Evolutionary conservation across 2,113 vertebrate genomes (phyloP).

Genomic region (Nerophis lumbriciformis): DNA sequence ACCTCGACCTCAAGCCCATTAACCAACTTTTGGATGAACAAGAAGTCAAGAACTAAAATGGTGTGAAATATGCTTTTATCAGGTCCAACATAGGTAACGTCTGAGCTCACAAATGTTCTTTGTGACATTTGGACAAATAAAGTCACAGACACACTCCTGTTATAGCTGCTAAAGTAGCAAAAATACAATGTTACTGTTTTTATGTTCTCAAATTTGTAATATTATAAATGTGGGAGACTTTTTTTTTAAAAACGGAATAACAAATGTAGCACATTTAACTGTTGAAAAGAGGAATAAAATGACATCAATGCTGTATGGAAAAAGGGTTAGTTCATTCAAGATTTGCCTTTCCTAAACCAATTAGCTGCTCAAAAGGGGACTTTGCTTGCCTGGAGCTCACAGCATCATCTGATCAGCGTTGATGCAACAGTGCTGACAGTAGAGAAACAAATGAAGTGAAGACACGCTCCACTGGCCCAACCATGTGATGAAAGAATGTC

Average conservation of each 20-base stretch:
- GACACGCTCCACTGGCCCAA: not conserved
- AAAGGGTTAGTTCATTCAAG: not conserved
- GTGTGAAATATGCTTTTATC: not conserved
- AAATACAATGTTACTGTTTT: not conserved
- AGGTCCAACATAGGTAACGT: not conserved
- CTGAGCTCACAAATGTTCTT: constrained; percentile 5
- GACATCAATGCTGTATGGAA: not conserved
- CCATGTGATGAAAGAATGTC: not conserved
- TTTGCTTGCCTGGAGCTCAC: not conserved
- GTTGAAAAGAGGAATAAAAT: not conserved
- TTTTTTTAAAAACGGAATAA: not conserved
- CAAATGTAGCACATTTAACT: not conserved
- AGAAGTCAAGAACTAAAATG: not conserved
- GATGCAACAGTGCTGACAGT: constrained; percentile 5
- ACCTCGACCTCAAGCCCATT: no score
- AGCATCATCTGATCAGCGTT: not conserved
- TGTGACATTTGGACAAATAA: not conserved
- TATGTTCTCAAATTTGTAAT: no score
- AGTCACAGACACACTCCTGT: not conserved
- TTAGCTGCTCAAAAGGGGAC: constrained; percentile 5
- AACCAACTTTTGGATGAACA: not conserved
- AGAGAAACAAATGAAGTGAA: not conserved
- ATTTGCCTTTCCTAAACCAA: constrained; percentile 1
- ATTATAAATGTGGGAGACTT: not conserved
- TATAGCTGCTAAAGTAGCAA: not conserved